phyloP scores from a whole-genome alignment of 2,888 invertebrate genomes.

The Erebia aethiops region DNA sequence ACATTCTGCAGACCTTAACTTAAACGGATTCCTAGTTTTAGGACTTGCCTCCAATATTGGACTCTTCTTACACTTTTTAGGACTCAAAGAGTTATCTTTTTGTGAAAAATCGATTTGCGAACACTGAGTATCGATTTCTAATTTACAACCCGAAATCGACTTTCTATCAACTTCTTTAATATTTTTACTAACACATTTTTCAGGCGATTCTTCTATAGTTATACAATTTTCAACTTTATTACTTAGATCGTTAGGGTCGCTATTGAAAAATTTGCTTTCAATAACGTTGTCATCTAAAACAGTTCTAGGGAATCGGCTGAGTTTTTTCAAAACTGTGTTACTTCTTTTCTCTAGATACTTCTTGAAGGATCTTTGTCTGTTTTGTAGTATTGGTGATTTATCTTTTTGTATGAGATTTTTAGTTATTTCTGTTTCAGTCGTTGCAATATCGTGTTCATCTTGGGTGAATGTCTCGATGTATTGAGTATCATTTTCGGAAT shows the following conservation, averaged over 20 bases:
- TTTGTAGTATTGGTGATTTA: conserved; percentile 75
- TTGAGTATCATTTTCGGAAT: conserved; percentile 43
- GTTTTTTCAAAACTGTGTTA: conserved; percentile 64
- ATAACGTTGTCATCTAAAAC: conserved; percentile 72
- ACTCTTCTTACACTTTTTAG: conserved; percentile 46
- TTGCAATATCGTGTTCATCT: conserved; percentile 47
- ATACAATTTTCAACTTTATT: conserved; percentile 38
- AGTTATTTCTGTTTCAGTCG: conserved; percentile 47
- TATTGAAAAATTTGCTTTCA: conserved; percentile 83
- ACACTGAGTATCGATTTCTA: conserved; percentile 48
- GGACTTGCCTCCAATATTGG: no score
- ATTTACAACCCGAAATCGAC: conserved; percentile 30
- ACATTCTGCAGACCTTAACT: conserved; percentile 36
- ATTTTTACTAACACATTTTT: conserved; percentile 40
- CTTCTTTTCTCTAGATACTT: conserved; percentile 60
- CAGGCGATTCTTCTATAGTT: conserved; percentile 55
- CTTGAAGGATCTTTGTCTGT: conserved; percentile 66
- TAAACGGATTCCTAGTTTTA: conserved; percentile 51
- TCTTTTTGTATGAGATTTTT: conserved; percentile 47
- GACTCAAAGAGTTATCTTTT: conserved; percentile 39
- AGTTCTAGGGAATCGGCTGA: conserved; percentile 80
- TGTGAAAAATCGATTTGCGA: conserved; percentile 49
- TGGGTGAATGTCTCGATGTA: conserved; percentile 45
- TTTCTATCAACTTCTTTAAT: conserved; percentile 10
- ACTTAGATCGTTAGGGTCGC: conserved; percentile 20